These are phyloP conservation scores for Petromus typicus DNA, from an alignment of 2,113 vertebrate species.

Conservation along the genomic window DNA sequence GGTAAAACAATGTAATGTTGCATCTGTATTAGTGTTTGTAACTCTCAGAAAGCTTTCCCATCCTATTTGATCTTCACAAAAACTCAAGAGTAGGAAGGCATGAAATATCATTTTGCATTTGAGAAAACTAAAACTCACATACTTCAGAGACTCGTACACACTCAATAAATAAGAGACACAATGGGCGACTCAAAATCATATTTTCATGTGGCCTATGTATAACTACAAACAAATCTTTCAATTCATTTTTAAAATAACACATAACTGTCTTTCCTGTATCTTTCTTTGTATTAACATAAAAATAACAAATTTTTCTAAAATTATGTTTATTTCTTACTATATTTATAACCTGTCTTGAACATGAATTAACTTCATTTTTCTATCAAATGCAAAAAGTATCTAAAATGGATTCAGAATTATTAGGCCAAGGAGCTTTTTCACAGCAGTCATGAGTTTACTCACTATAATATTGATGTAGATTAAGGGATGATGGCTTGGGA, in stretches of 20 bases:
- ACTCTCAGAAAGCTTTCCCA: neutral
- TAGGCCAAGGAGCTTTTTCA: neutral
- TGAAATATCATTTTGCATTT: neutral
- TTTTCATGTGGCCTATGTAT: neutral
- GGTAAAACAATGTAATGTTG: neutral
- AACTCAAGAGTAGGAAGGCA: neutral
- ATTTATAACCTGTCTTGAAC: neutral
- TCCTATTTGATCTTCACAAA: neutral
- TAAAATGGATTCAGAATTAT: constrained; percentile 5
- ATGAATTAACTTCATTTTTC: constrained; percentile 40
- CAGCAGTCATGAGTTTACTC: neutral
- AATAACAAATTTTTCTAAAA: neutral
- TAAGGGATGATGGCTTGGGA: neutral
- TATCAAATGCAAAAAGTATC: neutral
- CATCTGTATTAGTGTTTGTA: neutral
- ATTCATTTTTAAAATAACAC: neutral
- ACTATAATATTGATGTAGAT: neutral
- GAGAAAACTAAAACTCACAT: neutral
- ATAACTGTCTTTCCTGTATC: neutral
- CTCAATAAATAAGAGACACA: neutral
- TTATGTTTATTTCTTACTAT: constrained; percentile 9
- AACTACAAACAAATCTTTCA: neutral
- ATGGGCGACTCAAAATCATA: neutral
- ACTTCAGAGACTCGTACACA: neutral
- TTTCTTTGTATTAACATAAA: neutral